Evolutionary conservation across 2,113 vertebrate genomes (phyloP).

Genomic region (Xerus inauris): DNA sequence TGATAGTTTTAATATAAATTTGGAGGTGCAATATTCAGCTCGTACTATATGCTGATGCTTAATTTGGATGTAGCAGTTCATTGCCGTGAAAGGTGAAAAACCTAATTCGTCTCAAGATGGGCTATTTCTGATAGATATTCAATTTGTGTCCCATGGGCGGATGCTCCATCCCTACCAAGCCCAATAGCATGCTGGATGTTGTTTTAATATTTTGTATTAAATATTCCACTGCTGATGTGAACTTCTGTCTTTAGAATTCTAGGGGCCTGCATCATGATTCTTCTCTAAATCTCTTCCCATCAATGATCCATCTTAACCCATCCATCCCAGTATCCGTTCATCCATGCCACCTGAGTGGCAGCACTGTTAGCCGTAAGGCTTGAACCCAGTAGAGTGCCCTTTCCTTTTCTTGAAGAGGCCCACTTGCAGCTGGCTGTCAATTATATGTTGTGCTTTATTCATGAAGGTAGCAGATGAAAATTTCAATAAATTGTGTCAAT

Average conservation of each 20-base stretch:
- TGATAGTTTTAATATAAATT: background rate
- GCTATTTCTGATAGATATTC: background rate
- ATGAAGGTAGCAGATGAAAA: background rate
- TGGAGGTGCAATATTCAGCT: background rate
- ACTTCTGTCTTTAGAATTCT: background rate
- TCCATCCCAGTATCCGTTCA: accelerated
- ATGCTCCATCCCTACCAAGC: background rate
- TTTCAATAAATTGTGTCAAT: background rate
- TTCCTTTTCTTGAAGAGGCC: background rate
- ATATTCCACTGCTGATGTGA: background rate
- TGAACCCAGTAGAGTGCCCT: background rate
- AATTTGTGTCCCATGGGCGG: background rate
- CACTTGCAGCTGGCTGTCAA: background rate
- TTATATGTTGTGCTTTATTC: background rate
- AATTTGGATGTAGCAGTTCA: background rate
- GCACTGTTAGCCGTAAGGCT: background rate
- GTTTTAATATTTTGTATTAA: background rate
- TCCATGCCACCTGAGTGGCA: background rate
- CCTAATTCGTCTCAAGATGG: background rate
- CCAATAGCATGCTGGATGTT: background rate
- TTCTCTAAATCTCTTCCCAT: background rate
- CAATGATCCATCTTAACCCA: background rate
- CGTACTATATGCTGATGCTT: background rate
- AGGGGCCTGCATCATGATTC: background rate
- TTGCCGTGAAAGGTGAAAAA: background rate